Conservation (phyloP, 2,888 invertebrate genomes). For the Dicyrtomina minuta region DNA sequence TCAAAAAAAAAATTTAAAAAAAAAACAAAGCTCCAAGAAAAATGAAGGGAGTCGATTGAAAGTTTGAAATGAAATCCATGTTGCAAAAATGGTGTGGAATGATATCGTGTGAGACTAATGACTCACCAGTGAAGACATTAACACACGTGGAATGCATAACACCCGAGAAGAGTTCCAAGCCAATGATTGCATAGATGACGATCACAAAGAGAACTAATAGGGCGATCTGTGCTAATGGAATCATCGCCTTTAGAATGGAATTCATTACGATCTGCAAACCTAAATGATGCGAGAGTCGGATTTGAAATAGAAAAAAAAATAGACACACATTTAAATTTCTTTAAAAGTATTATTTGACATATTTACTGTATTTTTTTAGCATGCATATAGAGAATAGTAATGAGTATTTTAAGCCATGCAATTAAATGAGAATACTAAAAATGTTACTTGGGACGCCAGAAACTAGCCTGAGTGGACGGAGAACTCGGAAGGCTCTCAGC, state of each 20-base stretch:
- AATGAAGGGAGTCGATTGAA: too few species aligned
- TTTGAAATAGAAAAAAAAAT: too few species aligned
- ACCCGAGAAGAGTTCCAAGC: slow-evolving; percentile 60
- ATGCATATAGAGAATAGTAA: too few species aligned
- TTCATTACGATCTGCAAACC: slow-evolving; percentile 66
- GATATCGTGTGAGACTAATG: neutral
- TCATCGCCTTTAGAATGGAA: slow-evolving; percentile 66
- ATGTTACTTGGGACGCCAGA: slow-evolving; percentile 65
- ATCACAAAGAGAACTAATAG: slow-evolving; percentile 53
- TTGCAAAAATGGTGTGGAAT: neutral
- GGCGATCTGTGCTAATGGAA: slow-evolving; percentile 58
- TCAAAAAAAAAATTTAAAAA: too few species aligned
- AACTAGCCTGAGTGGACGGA: slow-evolving; percentile 64
- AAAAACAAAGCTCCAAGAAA: too few species aligned
- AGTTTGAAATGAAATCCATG: neutral
- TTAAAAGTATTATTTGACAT: too few species aligned
- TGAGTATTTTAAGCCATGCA: slow-evolving; percentile 5
- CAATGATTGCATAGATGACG: slow-evolving; percentile 53
- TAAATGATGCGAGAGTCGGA: slow-evolving; percentile 52
- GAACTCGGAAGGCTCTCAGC: slow-evolving; percentile 64
- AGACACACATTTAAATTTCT: neutral
- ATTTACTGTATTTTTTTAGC: too few species aligned
- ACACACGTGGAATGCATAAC: slow-evolving; percentile 62
- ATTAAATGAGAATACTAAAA: slow-evolving; percentile 15
- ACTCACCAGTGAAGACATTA: slow-evolving; percentile 57